Percentiles rank a stretch among this genome's conserved stretches.
Evolutionary conservation across 1,140 invertebrate genomes (phyloP).

Genomic region (Platorchestia sp.): DNA sequence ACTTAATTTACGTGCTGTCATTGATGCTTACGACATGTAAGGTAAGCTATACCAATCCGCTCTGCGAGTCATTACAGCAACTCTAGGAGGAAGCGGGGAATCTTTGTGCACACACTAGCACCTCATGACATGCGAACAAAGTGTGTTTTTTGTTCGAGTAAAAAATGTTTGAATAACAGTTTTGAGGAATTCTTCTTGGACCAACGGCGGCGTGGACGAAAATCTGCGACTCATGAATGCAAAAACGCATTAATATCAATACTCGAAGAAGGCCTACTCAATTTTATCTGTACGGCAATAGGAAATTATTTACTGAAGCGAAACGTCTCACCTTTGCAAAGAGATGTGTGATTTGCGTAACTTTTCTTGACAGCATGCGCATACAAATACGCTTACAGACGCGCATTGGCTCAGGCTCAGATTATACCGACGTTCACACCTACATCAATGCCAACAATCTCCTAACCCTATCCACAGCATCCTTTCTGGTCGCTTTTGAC

Average conservation of each 20-base stretch:
- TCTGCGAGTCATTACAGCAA: neutral
- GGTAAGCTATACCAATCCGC: neutral
- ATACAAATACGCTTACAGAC: neutral
- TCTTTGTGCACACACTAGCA: neutral
- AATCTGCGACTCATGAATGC: neutral
- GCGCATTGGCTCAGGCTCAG: neutral
- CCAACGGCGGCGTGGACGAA: neutral
- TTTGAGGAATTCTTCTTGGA: neutral
- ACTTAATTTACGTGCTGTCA: neutral
- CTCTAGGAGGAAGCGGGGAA: neutral
- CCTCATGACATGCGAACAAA: neutral
- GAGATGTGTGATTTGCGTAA: neutral
- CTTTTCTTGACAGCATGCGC: neutral
- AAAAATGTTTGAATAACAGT: neutral
- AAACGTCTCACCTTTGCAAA: neutral
- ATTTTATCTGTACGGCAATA: neutral
- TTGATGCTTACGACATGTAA: neutral
- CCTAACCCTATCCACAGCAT: neutral
- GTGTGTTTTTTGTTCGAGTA: neutral
- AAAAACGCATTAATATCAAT: neutral
- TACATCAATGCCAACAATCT: neutral
- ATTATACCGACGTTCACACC: no score
- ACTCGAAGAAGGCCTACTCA: neutral
- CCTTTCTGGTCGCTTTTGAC: neutral
- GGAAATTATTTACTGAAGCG: neutral